phyloP scores from a whole-genome alignment of 1,140 invertebrate genomes.

The Aphelinus certus region DNA sequence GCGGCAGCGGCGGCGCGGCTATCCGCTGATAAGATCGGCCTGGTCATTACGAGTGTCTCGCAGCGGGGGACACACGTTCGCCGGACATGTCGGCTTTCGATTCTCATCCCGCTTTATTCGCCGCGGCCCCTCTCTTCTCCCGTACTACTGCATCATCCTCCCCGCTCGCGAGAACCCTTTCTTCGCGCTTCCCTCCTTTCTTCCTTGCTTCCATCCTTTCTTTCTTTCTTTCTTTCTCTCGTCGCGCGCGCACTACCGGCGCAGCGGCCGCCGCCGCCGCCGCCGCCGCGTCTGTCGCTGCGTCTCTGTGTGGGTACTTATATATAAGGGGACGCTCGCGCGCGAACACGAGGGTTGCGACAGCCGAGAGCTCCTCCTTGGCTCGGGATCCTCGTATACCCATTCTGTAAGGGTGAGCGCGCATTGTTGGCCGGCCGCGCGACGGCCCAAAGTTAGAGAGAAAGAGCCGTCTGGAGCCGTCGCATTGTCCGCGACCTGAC shows the following conservation, averaged over 20 bases:
- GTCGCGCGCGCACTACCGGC: not conserved
- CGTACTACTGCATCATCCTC: constrained; percentile 38
- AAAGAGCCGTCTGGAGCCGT: too few species aligned
- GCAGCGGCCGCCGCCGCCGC: too few species aligned
- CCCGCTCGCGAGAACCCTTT: constrained; percentile 13
- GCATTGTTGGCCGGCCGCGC: too few species aligned
- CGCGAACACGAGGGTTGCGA: not conserved
- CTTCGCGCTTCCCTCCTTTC: too few species aligned
- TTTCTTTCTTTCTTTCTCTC: constrained; percentile 20
- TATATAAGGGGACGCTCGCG: not conserved
- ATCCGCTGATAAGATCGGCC: constrained; percentile 56
- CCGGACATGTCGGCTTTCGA: constrained; percentile 58
- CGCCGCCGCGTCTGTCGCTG: too few species aligned
- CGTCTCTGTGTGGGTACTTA: too few species aligned
- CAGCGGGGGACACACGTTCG: constrained; percentile 54
- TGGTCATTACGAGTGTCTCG: constrained; percentile 61
- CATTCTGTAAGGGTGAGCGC: not conserved
- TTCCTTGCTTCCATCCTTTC: too few species aligned
- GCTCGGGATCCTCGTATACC: not conserved
- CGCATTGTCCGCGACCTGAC: too few species aligned
- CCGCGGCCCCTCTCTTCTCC: constrained; percentile 27
- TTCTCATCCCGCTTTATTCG: constrained; percentile 45
- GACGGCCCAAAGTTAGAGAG: too few species aligned
- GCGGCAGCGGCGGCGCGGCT: constrained; percentile 42
- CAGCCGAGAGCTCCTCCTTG: too few species aligned